Percentiles rank a stretch among this genome's conserved stretches.
These are phyloP conservation scores for Abrostola tripartita DNA, from an alignment of 2,888 invertebrate species.

Conservation along the genomic window DNA sequence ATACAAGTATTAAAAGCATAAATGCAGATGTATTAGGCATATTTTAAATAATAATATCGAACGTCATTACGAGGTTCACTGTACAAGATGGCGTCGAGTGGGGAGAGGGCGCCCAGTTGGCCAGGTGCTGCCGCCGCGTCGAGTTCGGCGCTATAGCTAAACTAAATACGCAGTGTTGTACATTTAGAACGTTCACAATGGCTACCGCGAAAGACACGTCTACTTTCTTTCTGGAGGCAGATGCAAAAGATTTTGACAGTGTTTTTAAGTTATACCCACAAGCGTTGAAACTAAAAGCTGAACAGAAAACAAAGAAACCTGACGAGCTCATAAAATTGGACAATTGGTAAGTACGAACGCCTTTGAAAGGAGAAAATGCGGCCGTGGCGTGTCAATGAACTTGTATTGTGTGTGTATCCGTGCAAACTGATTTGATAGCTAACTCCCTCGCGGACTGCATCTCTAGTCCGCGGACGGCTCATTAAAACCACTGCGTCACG, in stretches of 20 bases:
- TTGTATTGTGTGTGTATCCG: conserved; percentile 89
- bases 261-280: conserved; percentile 97
- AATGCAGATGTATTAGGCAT: conserved; percentile 68
- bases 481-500: conserved; percentile 92
- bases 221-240: conserved; percentile 97
- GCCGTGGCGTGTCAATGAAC: conserved; percentile 89
- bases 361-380: conserved; percentile 88
- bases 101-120: conserved; percentile 88
- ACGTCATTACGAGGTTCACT: conserved; percentile 84
- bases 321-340: conserved; percentile 98
- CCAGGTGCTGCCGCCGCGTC: conserved; percentile 89
- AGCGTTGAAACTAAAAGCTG: conserved; percentile 96
- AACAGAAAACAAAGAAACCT: conserved; percentile 96
- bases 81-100: conserved; percentile 87
- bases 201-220: conserved; percentile 96
- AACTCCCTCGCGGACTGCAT: conserved; percentile 90
- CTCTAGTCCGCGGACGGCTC: conserved; percentile 90
- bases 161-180: conserved; percentile 88
- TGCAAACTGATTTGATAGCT: conserved; percentile 89
- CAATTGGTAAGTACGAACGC: conserved; percentile 94
- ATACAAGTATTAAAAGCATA: conserved; percentile 53
- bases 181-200: conserved; percentile 91
- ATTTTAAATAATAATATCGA: conserved; percentile 84
- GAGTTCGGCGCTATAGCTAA: conserved; percentile 88
- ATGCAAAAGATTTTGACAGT: conserved; percentile 95